Percentiles rank a stretch among this genome's conserved stretches.
Evolutionary conservation across 2,797 vertebrate species (phyloP).

Genomic region (Bradypodion ventrale): DNA sequence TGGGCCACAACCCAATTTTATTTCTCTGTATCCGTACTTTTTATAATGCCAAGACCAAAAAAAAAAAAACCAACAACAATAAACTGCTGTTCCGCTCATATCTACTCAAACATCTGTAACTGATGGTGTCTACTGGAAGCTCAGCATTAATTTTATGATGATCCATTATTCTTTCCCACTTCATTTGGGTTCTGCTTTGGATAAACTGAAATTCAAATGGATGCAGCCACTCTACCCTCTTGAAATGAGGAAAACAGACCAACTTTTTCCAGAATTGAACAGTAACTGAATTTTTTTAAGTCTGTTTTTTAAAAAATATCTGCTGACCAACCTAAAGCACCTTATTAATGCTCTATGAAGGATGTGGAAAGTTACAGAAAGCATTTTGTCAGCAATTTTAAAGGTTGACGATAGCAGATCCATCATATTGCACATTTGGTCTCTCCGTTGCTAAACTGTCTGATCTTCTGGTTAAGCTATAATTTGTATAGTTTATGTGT

Average conservation of each 20-base stretch:
- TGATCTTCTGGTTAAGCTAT: constrained; percentile 32
- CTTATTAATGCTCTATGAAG: constrained; percentile 58
- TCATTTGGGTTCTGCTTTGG: background rate
- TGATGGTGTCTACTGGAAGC: background rate
- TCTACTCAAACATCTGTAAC: background rate
- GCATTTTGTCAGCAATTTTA: constrained; percentile 51
- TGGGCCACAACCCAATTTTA: background rate
- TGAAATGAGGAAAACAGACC: background rate
- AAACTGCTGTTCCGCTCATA: background rate
- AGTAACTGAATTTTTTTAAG: constrained; percentile 3
- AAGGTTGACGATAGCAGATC: constrained; percentile 45
- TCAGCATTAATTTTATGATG: background rate
- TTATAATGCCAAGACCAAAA: background rate
- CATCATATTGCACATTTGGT: constrained; percentile 1
- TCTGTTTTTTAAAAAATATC: background rate
- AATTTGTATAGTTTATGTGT: constrained; percentile 31
- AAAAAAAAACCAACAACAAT: too few relatives aligned
- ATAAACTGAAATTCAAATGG: background rate
- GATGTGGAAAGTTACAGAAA: constrained; percentile 44
- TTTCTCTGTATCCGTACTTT: background rate
- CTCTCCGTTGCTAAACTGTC: constrained; percentile 18
- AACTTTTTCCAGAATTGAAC: constrained; percentile 3
- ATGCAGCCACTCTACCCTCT: background rate
- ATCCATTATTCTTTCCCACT: background rate
- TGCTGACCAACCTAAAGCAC: constrained; percentile 33